Conservation (phyloP, 2,797 vertebrate species). For the Sciaenops ocellatus region DNA sequence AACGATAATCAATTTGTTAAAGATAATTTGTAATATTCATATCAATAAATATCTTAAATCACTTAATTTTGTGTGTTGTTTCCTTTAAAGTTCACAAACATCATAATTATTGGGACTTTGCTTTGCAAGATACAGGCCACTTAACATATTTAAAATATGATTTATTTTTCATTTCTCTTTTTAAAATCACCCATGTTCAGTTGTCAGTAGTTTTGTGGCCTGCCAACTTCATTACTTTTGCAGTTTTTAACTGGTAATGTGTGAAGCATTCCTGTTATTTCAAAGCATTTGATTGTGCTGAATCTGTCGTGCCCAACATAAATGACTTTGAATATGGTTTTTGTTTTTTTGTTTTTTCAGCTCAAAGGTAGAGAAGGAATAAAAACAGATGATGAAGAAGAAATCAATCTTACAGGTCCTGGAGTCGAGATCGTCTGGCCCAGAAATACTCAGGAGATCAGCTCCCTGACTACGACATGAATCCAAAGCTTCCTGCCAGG, state of each 20-base stretch:
- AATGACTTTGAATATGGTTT: not conserved
- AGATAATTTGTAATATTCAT: not conserved
- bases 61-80: not conserved
- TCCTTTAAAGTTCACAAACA: not conserved
- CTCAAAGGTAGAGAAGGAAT: not conserved
- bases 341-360: not conserved
- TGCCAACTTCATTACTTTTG: not conserved
- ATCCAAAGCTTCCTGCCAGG: slow-evolving; percentile 93
- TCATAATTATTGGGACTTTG: not conserved
- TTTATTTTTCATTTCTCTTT: not conserved
- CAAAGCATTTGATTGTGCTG: not conserved
- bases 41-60: not conserved
- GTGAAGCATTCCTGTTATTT: not conserved
- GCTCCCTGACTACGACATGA: slow-evolving; percentile 94
- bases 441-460: slow-evolving; percentile 91
- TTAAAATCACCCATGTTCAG: not conserved
- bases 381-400: not conserved
- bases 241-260: not conserved
- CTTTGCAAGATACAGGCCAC: too few species aligned
- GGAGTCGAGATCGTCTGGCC: slow-evolving; percentile 81
- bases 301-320: not conserved
- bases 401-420: slow-evolving; percentile 60
- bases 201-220: not conserved
- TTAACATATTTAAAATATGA: not conserved
- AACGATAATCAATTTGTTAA: not conserved